Conservation (phyloP, 2,888 invertebrate genomes). For the Coremacera marginata region DNA sequence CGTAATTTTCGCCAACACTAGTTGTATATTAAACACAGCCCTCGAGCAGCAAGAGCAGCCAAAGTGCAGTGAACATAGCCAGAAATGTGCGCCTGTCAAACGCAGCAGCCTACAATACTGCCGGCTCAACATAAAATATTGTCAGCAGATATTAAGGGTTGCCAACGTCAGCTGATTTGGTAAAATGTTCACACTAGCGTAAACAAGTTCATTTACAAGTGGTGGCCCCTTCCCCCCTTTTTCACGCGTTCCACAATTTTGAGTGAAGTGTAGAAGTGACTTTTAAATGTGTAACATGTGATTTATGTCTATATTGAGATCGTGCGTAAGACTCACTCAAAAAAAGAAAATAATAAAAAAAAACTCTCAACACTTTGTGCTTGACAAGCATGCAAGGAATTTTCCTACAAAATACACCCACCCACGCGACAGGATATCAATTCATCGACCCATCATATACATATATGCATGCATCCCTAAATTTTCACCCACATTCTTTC, state of each 20-base stretch:
- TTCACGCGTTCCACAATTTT: not conserved
- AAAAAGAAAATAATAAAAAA: not conserved
- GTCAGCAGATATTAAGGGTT: not conserved
- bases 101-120: conserved; percentile 5
- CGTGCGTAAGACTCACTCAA: conserved; percentile 5
- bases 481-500: no score
- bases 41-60: not conserved
- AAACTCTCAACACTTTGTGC: not conserved
- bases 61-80: conserved; percentile 9
- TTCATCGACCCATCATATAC: no score
- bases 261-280: not conserved
- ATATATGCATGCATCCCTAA: no score
- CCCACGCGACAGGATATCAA: no score
- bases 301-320: conserved; percentile 16
- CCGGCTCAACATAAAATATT: not conserved
- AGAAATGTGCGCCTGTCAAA: not conserved
- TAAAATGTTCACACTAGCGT: conserved; percentile 24
- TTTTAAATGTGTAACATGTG: conserved; percentile 3
- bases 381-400: conserved; percentile 26
- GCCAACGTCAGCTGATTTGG: not conserved
- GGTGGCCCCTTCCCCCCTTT: not conserved
- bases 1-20: conserved; percentile 17
- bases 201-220: conserved; percentile 26
- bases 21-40: not conserved
- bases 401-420: not conserved